phyloP scores from a whole-genome alignment of 2,888 invertebrate genomes.

The Gonocerus acuteangulatus region DNA sequence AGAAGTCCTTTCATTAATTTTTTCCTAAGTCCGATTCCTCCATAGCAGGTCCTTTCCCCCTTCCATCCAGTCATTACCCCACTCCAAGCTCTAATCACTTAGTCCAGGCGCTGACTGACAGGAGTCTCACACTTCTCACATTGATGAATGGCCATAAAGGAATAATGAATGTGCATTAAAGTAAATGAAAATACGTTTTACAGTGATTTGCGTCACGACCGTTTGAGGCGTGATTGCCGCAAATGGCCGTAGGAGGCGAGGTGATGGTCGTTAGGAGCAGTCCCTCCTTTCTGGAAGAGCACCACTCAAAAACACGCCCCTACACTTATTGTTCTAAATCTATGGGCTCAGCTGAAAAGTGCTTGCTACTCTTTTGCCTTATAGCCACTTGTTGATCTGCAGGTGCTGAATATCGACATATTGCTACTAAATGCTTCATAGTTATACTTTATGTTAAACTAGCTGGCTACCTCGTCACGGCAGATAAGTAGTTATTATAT shows the following conservation, averaged over 20 bases:
- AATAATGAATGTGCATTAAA: slow-evolving; percentile 18
- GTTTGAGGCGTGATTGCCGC: slow-evolving; percentile 12
- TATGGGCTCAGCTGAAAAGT: too few relatives aligned
- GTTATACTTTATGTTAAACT: too few relatives aligned
- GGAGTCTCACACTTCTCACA: slow-evolving; percentile 6
- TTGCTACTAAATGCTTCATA: too few relatives aligned
- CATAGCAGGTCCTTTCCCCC: background rate
- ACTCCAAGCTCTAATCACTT: slow-evolving; percentile 2
- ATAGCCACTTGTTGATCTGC: too few relatives aligned
- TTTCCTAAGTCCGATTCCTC: background rate
- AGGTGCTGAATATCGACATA: too few relatives aligned
- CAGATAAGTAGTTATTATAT: too few relatives aligned
- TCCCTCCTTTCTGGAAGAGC: too few relatives aligned
- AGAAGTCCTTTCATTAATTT: background rate
- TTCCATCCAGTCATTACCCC: background rate
- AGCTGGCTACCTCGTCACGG: too few relatives aligned
- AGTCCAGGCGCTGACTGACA: background rate
- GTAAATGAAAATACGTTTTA: slow-evolving; percentile 17
- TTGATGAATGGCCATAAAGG: slow-evolving; percentile 11
- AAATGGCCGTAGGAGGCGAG: slow-evolving; percentile 1
- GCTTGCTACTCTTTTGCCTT: too few relatives aligned
- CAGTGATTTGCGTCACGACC: slow-evolving; percentile 19
- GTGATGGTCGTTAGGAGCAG: background rate
- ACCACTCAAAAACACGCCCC: too few relatives aligned
- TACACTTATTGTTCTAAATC: too few relatives aligned